These are phyloP conservation scores for Alligator mississippiensis DNA, from an alignment of 2,113 vertebrate genomes.

Conservation along the genomic window DNA sequence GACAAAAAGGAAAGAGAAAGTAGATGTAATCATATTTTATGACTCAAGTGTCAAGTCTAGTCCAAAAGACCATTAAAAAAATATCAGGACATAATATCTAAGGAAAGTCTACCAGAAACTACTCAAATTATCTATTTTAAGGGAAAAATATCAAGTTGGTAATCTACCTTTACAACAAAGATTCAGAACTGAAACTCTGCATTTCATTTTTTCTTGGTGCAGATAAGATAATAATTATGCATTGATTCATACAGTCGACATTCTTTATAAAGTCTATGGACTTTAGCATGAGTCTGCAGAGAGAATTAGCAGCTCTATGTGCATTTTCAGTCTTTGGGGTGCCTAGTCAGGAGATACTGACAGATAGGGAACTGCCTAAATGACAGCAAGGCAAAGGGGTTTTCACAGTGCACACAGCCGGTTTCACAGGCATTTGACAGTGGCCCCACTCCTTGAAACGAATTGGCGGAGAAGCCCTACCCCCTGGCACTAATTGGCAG, in stretches of 20 bases:
- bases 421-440: too few relatives aligned
- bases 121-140: neutral
- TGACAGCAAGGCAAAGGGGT: too few relatives aligned
- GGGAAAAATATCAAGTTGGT: neutral
- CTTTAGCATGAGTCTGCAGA: too few relatives aligned
- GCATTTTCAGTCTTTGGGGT: neutral
- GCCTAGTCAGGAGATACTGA: too few relatives aligned
- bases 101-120: neutral
- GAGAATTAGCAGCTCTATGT: neutral
- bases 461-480: too few relatives aligned
- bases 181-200: neutral
- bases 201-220: neutral
- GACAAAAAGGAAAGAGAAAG: constrained; percentile 12
- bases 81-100: neutral
- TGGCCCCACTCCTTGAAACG: too few relatives aligned
- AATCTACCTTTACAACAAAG: neutral
- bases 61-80: neutral
- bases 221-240: neutral
- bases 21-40: neutral
- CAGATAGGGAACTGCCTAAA: too few relatives aligned
- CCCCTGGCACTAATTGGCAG: too few relatives aligned
- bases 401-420: too few relatives aligned
- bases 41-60: neutral
- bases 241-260: neutral
- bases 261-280: neutral